Percentiles rank a stretch among this genome's conserved stretches.
Evolutionary conservation across 1,140 invertebrate genomes (phyloP).

Genomic region (Propsilocerus akamusi): DNA sequence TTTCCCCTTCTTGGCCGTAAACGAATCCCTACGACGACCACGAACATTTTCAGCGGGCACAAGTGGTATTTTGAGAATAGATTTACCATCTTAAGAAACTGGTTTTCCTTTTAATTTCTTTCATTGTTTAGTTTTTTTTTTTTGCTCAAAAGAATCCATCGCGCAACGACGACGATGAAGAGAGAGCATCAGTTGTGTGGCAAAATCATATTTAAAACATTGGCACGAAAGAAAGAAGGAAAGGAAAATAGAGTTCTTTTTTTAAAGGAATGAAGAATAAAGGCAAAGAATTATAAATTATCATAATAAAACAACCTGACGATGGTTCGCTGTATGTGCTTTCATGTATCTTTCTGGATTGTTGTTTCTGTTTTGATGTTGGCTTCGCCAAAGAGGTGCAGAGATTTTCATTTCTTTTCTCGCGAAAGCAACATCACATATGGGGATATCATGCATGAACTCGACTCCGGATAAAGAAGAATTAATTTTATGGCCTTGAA

Average conservation of each 20-base stretch:
- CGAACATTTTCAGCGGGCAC: too few species aligned
- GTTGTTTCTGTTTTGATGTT: neutral
- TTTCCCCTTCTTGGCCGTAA: too few species aligned
- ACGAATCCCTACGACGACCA: too few species aligned
- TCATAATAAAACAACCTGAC: constrained; percentile 1
- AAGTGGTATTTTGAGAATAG: too few species aligned
- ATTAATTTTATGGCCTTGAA: constrained; percentile 3
- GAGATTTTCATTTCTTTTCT: neutral
- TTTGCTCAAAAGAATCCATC: too few species aligned
- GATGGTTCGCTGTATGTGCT: neutral
- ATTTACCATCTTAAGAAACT: too few species aligned
- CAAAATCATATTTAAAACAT: neutral
- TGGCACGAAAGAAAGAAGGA: neutral
- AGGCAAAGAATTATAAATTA: neutral
- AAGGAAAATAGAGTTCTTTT: too few species aligned
- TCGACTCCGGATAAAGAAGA: neutral
- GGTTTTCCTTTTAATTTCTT: too few species aligned
- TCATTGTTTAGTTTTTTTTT: neutral
- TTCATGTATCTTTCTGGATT: neutral
- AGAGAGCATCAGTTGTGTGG: neutral
- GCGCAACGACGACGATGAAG: too few species aligned
- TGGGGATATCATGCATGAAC: neutral
- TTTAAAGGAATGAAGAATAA: neutral
- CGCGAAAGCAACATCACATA: neutral
- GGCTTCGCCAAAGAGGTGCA: neutral